Conservation (phyloP, 92 coral and sea anemone species). For the Phenganax marumi region DNA sequence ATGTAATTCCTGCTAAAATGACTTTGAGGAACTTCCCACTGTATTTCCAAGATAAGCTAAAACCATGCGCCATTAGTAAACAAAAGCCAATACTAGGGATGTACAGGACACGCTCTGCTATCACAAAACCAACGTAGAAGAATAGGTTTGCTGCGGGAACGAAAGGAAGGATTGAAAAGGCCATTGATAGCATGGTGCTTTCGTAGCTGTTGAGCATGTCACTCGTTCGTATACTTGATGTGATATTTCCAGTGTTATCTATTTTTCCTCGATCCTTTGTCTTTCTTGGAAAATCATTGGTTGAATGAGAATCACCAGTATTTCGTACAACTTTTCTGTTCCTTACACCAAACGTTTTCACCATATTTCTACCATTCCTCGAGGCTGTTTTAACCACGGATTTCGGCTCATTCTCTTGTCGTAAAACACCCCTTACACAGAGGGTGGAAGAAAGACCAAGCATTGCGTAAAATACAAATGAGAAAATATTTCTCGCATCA, state of each 20-base stretch:
- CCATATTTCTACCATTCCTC: conserved; percentile 30
- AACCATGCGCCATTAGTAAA: conserved; percentile 70
- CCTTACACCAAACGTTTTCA: conserved; percentile 28
- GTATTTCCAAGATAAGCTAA: conserved; percentile 61
- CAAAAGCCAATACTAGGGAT: conserved; percentile 96
- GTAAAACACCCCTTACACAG: conserved; percentile 50
- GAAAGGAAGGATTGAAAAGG: conserved; percentile 71
- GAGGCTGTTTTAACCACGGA: conserved; percentile 21
- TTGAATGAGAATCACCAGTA: neutral
- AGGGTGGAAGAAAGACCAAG: conserved; percentile 48
- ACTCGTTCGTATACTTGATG: neutral
- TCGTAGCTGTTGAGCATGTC: conserved; percentile 2
- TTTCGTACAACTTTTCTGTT: conserved; percentile 21
- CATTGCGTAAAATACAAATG: conserved; percentile 64
- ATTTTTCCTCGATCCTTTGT: neutral
- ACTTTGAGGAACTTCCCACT: conserved; percentile 49
- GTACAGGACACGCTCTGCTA: conserved; percentile 91
- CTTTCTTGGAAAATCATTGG: neutral
- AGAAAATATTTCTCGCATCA: conserved; percentile 66
- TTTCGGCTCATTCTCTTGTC: neutral
- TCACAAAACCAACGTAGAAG: conserved; percentile 97
- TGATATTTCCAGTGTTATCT: neutral
- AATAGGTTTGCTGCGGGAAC: conserved; percentile 85
- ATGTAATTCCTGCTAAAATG: conserved; percentile 40
- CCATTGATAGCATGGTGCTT: conserved; percentile 61